Evolutionary conservation across 2,113 vertebrate species (phyloP), one percentile per base, ranked within the genome.

Genomic region (Ciconia boyciana): DNA sequence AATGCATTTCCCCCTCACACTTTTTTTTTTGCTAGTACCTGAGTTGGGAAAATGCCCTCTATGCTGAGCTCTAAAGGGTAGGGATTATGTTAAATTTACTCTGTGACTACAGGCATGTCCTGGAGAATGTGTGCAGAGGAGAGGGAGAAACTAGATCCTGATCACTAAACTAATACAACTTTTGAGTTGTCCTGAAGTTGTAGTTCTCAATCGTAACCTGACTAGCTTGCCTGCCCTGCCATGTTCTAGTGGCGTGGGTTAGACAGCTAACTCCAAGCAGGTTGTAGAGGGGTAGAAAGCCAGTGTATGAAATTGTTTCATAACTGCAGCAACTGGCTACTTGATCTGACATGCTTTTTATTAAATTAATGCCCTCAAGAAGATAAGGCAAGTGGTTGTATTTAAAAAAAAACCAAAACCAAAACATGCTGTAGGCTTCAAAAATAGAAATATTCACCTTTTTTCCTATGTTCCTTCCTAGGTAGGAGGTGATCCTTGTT

Each of bases 1-100:
- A 99, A 98, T 97, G 94, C 93, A 97, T 92, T 92, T 97, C 82
- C 94, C 90, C 95, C 95, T 96, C 83, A 79, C 81, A 92, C 78
- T 97, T 95, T 97, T 96, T 96, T 95, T 98, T 93, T 81, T 54
- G 52, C 39, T 77, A 97, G 66, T 92, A 76, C 62, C 41, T 54
- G 77, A 90, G 80, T 83, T 92, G 87, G 89, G 91, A 90, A 93
- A 95, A 89, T 92, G 90, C 78, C 58, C 36, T 83, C 85, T 77
- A 44, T 64, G 65, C 60, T 92, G 58, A 43, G 58, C 32, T 81
- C 36, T 75, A 11, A 88, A 87, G 74, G 86, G 77, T 19, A 95
- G 49, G 55, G 57, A 70, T 89, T 84, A 3, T 24, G 18, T 87
- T 79, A 69, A 83, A 44, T 4, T 94, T 31, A 5, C 16, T 79